A percentile compares a stretch with the other conserved stretches of the same genome.
phyloP scores from a whole-genome alignment of 1,140 invertebrate species.

The Trissolcus basalis region DNA sequence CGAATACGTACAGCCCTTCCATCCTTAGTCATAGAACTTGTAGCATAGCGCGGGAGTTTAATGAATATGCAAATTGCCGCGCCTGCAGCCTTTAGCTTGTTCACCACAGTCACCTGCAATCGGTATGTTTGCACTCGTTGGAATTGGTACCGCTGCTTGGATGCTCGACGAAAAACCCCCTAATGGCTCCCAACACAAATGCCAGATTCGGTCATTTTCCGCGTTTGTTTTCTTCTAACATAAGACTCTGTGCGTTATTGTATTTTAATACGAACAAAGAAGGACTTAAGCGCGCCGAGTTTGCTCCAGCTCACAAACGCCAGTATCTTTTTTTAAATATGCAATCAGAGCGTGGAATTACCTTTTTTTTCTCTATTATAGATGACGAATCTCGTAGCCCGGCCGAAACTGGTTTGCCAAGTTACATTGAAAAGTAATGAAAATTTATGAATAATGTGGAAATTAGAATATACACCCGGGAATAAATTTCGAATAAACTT shows the following conservation, averaged over 20 bases:
- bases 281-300: neutral
- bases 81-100: slow-evolving; percentile 44
- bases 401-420: slow-evolving; percentile 10
- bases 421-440: slow-evolving; percentile 16
- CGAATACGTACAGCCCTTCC: slow-evolving; percentile 32
- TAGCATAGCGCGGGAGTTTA: slow-evolving; percentile 63
- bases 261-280: slow-evolving; percentile 31
- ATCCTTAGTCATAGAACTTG: slow-evolving; percentile 28
- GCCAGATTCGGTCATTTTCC: slow-evolving; percentile 21
- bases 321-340: slow-evolving; percentile 9
- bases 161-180: slow-evolving; percentile 5
- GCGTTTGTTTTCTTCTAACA: slow-evolving; percentile 17
- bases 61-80: slow-evolving; percentile 73
- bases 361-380: slow-evolving; percentile 21
- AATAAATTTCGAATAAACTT: neutral
- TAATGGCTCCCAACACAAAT: slow-evolving; percentile 17
- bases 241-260: slow-evolving; percentile 17
- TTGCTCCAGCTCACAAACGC: slow-evolving; percentile 3
- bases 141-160: slow-evolving; percentile 46
- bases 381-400: slow-evolving; percentile 11
- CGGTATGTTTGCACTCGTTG: slow-evolving; percentile 42
- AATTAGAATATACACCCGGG: slow-evolving; percentile 3
- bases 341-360: slow-evolving; percentile 10
- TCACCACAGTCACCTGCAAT: slow-evolving; percentile 62
- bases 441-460: slow-evolving; percentile 21